These are phyloP conservation scores for Thereva nobilitata DNA, from an alignment of 2,888 invertebrate species.

Conservation along the genomic window DNA sequence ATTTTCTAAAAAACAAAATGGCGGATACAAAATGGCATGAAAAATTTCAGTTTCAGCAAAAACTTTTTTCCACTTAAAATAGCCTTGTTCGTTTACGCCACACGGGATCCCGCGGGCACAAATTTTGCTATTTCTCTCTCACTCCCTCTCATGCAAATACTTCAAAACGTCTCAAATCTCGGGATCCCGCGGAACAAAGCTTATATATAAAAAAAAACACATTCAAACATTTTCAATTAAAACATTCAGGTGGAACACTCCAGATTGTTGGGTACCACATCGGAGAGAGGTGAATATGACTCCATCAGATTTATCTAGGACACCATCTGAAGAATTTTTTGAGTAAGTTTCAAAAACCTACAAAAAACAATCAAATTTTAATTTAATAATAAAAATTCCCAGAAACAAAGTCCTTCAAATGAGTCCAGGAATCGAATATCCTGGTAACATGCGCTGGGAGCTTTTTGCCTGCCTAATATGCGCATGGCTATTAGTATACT, in stretches of 20 bases:
- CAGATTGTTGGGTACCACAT: constrained; percentile 78
- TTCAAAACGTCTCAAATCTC: no score
- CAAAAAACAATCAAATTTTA: constrained; percentile 14
- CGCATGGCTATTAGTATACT: constrained; percentile 94
- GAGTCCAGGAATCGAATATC: constrained; percentile 80
- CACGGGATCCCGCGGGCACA: no score
- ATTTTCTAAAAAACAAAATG: no score
- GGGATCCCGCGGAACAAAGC: no score
- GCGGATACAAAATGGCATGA: no score
- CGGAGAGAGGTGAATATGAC: constrained; percentile 64
- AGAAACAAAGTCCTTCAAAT: constrained; percentile 87
- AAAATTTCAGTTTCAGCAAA: no score
- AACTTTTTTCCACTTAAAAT: no score
- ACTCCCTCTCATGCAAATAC: no score
- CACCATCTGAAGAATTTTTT: constrained; percentile 91
- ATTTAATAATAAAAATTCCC: constrained; percentile 42
- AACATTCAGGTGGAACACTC: constrained; percentile 68
- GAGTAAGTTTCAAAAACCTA: constrained; percentile 65
- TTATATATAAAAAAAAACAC: no score
- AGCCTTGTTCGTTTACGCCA: no score
- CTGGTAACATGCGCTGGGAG: constrained; percentile 84
- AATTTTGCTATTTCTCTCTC: no score
- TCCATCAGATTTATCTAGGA: constrained; percentile 73
- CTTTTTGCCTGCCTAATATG: constrained; percentile 84
- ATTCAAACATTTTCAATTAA: background rate